Conservation (phyloP, 1,140 invertebrate genomes). For the Drosophila ironensis region DNA sequence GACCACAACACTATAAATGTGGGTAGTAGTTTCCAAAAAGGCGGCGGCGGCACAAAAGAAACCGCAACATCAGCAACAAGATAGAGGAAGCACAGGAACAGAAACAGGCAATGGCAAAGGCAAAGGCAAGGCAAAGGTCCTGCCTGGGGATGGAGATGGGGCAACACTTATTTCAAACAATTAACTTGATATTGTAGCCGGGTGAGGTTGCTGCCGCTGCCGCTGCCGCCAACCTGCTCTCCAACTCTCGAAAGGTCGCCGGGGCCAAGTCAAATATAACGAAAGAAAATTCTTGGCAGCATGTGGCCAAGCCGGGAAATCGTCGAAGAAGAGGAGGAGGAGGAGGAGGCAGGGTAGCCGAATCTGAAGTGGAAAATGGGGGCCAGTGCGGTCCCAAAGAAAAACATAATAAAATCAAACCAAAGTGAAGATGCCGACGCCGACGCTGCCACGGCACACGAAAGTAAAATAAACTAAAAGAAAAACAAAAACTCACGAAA, state of each 20-base stretch:
- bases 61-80: constrained; percentile 74
- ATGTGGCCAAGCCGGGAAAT: constrained; percentile 57
- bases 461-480: constrained; percentile 80
- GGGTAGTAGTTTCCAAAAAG: constrained; percentile 60
- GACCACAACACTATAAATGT: constrained; percentile 78
- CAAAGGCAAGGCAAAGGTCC: too few species aligned
- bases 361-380: constrained; percentile 8
- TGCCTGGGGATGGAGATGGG: constrained; percentile 5
- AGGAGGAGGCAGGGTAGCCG: background rate
- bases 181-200: constrained; percentile 79
- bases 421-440: constrained; percentile 68
- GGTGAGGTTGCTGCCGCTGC: constrained; percentile 42
- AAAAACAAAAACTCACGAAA: constrained; percentile 78
- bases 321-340: too few species aligned
- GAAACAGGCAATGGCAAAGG: background rate
- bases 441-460: constrained; percentile 52
- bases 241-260: constrained; percentile 56
- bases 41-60: constrained; percentile 65
- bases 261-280: constrained; percentile 55
- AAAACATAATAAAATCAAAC: constrained; percentile 80
- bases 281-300: constrained; percentile 60
- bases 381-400: constrained; percentile 69
- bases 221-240: constrained; percentile 13
- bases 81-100: background rate
- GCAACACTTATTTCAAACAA: constrained; percentile 79